phyloP scores from a whole-genome alignment of 1,140 invertebrate species.

The Caerostris extrusa region DNA sequence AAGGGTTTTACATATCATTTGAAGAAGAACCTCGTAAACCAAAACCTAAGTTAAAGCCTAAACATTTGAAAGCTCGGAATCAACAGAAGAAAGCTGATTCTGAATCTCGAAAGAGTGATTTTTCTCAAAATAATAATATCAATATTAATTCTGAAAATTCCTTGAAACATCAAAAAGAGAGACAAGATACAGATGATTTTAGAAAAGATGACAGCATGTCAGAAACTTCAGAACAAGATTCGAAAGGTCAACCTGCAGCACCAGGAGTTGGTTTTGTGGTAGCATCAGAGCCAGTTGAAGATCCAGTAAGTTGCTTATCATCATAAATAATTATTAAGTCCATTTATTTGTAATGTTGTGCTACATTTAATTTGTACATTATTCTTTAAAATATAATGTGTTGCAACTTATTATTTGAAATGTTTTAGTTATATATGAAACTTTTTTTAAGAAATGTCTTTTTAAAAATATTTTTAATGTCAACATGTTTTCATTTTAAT shows the following conservation, averaged over 20 bases:
- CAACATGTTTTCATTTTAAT: too few species aligned
- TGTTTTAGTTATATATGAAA: too few species aligned
- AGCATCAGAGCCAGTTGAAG: constrained; percentile 85
- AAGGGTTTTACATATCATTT: constrained; percentile 97
- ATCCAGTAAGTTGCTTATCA: constrained; percentile 84
- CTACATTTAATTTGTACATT: too few species aligned
- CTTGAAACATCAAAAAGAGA: background rate
- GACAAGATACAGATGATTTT: background rate
- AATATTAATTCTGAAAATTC: background rate
- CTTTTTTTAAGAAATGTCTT: too few species aligned
- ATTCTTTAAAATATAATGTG: too few species aligned
- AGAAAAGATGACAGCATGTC: constrained; percentile 21
- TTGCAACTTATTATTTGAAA: too few species aligned
- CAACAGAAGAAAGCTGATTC: constrained; percentile 76
- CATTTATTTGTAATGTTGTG: too few species aligned
- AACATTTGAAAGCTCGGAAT: constrained; percentile 81
- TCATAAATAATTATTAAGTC: too few species aligned
- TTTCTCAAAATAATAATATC: background rate
- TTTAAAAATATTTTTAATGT: too few species aligned
- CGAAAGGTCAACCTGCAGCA: constrained; percentile 1
- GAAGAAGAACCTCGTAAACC: constrained; percentile 93
- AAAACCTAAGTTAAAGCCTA: constrained; percentile 91
- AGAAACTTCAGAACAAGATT: background rate
- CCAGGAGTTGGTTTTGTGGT: constrained; percentile 86
- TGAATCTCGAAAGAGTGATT: constrained; percentile 56